Percentiles rank a stretch among this genome's conserved stretches.
Evolutionary conservation across 2,113 vertebrate species (phyloP).

Genomic region (Sylvia atricapilla): DNA sequence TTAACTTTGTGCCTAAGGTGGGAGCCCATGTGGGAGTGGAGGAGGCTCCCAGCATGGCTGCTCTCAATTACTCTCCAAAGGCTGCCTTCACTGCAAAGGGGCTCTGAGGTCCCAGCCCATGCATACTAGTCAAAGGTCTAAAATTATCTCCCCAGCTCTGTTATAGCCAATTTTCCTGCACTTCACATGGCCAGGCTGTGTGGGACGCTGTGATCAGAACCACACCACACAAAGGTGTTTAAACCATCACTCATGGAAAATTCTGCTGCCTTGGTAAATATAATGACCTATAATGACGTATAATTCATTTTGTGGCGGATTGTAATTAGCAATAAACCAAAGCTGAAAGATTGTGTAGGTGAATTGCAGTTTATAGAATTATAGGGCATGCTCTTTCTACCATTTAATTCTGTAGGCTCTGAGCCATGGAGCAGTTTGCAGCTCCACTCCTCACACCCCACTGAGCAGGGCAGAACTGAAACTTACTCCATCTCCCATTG

Average conservation of each 20-base stretch:
- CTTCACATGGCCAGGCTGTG: background rate
- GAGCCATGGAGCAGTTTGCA: background rate
- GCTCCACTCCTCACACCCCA: background rate
- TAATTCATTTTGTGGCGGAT: background rate
- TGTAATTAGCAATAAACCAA: background rate
- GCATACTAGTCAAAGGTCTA: background rate
- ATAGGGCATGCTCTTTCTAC: background rate
- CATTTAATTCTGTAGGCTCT: background rate
- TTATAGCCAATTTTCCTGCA: background rate
- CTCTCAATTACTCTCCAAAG: background rate
- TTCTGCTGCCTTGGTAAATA: background rate
- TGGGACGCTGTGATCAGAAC: background rate
- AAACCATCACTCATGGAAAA: background rate
- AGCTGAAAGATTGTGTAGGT: background rate
- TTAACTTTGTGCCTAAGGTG: constrained; percentile 13
- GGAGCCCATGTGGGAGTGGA: background rate
- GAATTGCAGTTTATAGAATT: constrained; percentile 36
- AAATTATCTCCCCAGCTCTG: background rate
- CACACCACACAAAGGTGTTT: background rate
- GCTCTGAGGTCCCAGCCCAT: background rate
- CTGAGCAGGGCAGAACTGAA: background rate
- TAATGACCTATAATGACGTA: background rate
- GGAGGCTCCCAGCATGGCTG: background rate
- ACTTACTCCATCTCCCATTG: background rate
- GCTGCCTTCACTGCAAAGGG: background rate